A percentile compares a stretch with the other conserved stretches of the same genome.
These are phyloP conservation scores for Perccottus glenii DNA, from an alignment of 2,113 vertebrate genomes.

Conservation along the genomic window DNA sequence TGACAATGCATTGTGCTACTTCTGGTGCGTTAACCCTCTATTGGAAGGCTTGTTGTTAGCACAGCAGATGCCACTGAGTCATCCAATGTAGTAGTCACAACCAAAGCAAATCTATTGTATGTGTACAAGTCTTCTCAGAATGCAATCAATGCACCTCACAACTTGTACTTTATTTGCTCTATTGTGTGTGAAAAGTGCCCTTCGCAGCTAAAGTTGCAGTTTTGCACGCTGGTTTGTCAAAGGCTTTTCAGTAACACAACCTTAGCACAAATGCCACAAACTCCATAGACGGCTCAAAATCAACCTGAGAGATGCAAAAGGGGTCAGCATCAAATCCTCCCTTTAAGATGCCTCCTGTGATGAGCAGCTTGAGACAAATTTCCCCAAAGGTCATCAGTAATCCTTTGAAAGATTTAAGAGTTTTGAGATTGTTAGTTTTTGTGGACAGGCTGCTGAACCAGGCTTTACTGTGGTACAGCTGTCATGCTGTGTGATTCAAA, in stretches of 20 bases:
- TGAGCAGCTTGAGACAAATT: constrained; percentile 4
- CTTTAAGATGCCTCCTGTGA: background rate
- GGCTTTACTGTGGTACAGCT: background rate
- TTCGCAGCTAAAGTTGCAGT: too few relatives aligned
- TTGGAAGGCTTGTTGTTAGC: constrained; percentile 20
- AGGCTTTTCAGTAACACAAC: too few relatives aligned
- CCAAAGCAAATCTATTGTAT: background rate
- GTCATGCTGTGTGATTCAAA: constrained; percentile 2
- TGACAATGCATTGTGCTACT: constrained; percentile 26
- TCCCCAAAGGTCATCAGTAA: background rate
- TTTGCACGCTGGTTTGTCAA: too few relatives aligned
- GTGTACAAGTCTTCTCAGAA: background rate
- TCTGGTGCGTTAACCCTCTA: constrained; percentile 35
- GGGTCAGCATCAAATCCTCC: background rate
- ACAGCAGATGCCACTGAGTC: constrained; percentile 37
- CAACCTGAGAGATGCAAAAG: background rate
- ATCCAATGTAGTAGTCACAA: background rate
- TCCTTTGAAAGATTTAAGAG: background rate
- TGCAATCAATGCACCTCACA: background rate
- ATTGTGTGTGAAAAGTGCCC: too few relatives aligned
- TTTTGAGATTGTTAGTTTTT: constrained; percentile 9
- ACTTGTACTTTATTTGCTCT: too few relatives aligned
- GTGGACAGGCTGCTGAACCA: constrained; percentile 2
- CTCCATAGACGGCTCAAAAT: too few relatives aligned
- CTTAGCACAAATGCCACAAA: too few relatives aligned